phyloP scores from a whole-genome alignment of 2,113 vertebrate genomes.

The Pleuronectes platessa region DNA sequence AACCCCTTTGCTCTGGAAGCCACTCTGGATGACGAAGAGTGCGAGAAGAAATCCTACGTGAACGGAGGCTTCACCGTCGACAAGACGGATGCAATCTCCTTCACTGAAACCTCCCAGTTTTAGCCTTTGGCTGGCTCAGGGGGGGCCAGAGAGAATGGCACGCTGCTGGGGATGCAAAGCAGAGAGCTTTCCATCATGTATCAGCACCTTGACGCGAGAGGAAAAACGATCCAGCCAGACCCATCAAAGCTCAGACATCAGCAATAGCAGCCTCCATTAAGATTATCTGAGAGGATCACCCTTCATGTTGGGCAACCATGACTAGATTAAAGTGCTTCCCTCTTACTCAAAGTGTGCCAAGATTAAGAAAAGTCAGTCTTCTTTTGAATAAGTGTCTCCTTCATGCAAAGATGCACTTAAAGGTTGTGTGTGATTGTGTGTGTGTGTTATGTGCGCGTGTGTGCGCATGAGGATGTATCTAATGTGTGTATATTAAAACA shows the following conservation, averaged over 20 bases:
- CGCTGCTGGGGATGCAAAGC: constrained; percentile 36
- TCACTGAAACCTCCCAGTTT: constrained; percentile 98
- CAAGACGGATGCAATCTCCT: constrained; percentile 95
- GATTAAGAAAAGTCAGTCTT: constrained; percentile 59
- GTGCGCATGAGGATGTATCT: constrained; percentile 38
- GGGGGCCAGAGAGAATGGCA: constrained; percentile 45
- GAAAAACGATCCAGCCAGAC: constrained; percentile 33
- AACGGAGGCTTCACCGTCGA: constrained; percentile 96
- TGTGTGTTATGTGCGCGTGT: constrained; percentile 31
- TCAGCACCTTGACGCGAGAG: constrained; percentile 59
- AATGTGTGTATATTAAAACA: constrained; percentile 31
- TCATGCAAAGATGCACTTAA: constrained; percentile 25
- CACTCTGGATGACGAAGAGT: constrained; percentile 87
- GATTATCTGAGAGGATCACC: constrained; percentile 58
- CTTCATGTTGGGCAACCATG: constrained; percentile 43
- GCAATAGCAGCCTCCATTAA: constrained; percentile 72
- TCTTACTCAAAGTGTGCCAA: constrained; percentile 72
- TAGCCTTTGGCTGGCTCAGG: constrained; percentile 67
- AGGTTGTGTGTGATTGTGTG: constrained; percentile 40
- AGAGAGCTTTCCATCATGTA: constrained; percentile 38
- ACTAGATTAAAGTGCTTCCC: constrained; percentile 80
- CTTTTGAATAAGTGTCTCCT: constrained; percentile 32
- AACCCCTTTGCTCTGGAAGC: constrained; percentile 95
- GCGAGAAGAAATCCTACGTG: constrained; percentile 92
- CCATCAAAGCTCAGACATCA: constrained; percentile 67